phyloP scores from a whole-genome alignment of 2,888 invertebrate genomes.

The Sinopyrophorus schimmeli region DNA sequence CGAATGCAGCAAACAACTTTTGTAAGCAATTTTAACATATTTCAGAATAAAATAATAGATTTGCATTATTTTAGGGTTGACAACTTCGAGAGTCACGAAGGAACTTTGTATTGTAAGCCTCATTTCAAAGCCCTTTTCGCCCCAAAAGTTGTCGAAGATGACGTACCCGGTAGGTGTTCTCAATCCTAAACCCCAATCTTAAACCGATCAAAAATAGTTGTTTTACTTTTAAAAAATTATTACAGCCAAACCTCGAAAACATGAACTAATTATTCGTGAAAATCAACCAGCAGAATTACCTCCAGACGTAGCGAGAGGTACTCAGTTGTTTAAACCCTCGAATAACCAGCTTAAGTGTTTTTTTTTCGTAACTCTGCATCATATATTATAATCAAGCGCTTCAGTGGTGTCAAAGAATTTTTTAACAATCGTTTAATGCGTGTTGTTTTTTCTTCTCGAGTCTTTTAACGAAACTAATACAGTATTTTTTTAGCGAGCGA shows the following conservation, averaged over 20 bases:
- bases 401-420: too few relatives aligned
- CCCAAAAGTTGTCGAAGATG: conserved; percentile 83
- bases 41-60: too few relatives aligned
- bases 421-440: too few relatives aligned
- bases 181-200: background rate
- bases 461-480: too few relatives aligned
- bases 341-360: too few relatives aligned
- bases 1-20: conserved; percentile 90
- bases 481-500: conserved; percentile 67
- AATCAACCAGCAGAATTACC: conserved; percentile 88
- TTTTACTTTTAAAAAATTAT: conserved; percentile 26
- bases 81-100: conserved; percentile 90
- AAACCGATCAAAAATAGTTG: background rate
- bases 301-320: conserved; percentile 91
- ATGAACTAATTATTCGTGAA: conserved; percentile 89
- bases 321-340: too few relatives aligned
- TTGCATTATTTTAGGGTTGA: conserved; percentile 78
- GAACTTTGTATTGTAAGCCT: conserved; percentile 86
- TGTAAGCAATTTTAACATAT: conserved; percentile 65
- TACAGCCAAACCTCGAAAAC: conserved; percentile 71
- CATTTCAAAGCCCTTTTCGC: conserved; percentile 93
- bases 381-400: too few relatives aligned
- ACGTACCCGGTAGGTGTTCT: conserved; percentile 63
- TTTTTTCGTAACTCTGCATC: too few relatives aligned
- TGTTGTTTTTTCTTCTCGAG: background rate